These are phyloP conservation scores for Antheraea pernyi DNA, from an alignment of 1,140 invertebrate genomes.

Conservation along the genomic window DNA sequence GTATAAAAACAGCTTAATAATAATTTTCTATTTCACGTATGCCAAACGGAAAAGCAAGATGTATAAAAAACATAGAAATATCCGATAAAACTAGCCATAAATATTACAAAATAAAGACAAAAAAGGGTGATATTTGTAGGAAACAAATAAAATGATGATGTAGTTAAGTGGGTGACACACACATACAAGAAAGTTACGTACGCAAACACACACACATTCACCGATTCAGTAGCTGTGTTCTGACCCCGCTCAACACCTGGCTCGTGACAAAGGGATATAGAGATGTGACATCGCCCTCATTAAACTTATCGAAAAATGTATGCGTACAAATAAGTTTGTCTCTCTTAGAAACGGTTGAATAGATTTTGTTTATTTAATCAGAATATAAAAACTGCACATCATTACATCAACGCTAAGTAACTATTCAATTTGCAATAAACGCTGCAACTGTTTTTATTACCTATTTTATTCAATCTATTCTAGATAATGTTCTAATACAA, in stretches of 20 bases:
- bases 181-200: not conserved
- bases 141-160: not conserved
- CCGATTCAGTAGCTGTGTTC: slow-evolving; percentile 17
- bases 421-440: no score
- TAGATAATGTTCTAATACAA: no score
- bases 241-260: slow-evolving; percentile 56
- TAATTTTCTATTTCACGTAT: no score
- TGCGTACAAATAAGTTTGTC: no score
- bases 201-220: slow-evolving; percentile 18
- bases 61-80: not conserved
- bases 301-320: not conserved
- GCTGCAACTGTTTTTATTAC: no score
- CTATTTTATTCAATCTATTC: no score
- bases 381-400: no score
- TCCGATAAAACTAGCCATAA: not conserved
- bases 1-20: no score
- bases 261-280: slow-evolving; percentile 37
- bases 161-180: not conserved
- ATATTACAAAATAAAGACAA: not conserved
- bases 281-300: not conserved
- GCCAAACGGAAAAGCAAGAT: no score
- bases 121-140: not conserved
- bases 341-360: no score
- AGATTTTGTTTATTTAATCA: no score
- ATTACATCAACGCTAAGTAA: no score